A percentile compares a stretch with the other conserved stretches of the same genome.
Conservation (phyloP, 2,797 vertebrate genomes). For the Knipowitschia caucasica region DNA sequence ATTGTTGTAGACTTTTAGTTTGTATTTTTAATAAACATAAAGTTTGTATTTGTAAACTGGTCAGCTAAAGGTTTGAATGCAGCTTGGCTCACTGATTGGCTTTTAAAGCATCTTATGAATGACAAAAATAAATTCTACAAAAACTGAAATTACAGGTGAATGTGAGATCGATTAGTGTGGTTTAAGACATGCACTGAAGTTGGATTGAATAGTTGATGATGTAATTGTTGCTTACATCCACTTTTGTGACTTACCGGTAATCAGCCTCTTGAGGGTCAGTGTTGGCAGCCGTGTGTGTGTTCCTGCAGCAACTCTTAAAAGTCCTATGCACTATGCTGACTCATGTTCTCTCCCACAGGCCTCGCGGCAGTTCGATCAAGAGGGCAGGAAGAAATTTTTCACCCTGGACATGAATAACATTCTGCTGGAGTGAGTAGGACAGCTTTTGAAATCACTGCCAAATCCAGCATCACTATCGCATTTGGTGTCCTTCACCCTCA, state of each 20-base stretch:
- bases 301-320: slow-evolving; percentile 23
- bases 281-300: slow-evolving; percentile 3
- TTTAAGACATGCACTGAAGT: no score
- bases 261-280: slow-evolving; percentile 2
- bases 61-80: no score
- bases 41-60: no score
- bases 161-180: no score
- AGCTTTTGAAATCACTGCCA: slow-evolving; percentile 41
- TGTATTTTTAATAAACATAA: no score
- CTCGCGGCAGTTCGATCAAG: slow-evolving; percentile 92
- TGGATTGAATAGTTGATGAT: no score
- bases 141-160: no score
- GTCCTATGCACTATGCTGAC: slow-evolving; percentile 45
- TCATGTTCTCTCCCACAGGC: slow-evolving; percentile 76
- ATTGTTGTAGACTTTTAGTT: no score
- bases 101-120: no score
- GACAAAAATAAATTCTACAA: no score
- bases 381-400: slow-evolving; percentile 99
- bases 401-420: slow-evolving; percentile 99
- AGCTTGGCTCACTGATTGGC: no score
- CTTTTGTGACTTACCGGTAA: slow-evolving; percentile 2
- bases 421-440: slow-evolving; percentile 91
- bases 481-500: slow-evolving; percentile 15
- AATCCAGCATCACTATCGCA: slow-evolving; percentile 21
- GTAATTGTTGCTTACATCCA: neutral